Evolutionary conservation across 2,888 invertebrate species (phyloP), one percentile per base, ranked within the genome.

Genomic region (Drosophila melanosoma): DNA sequence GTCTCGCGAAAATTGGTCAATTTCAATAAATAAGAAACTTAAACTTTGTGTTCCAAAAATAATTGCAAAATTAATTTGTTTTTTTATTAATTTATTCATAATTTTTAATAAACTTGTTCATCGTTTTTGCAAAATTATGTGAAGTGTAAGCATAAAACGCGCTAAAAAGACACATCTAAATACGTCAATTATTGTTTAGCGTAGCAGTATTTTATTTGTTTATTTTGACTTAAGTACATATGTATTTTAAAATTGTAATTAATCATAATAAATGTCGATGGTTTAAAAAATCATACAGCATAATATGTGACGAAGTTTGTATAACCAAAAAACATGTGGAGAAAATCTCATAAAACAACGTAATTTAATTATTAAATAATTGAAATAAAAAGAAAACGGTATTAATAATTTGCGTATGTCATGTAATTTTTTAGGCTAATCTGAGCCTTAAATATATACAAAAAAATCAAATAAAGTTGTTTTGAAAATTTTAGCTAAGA

Each of bases 101-200:
- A 42, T 59, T 48, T 62, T 15, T 12, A 51, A 54, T 53, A n/a
- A 42, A 45, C 12, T 61, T 61, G 68, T 17, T 40, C 29, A 38
- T 33, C n/a, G 15, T 17, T 32, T 23, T 32, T 49, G 33, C 15
- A 6, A 17, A 17, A 51, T 10, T 11, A 33, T 36, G 69, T 62
- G 63, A 58, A 74, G 58, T 53, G 58, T 51, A 23, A 23, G 58
- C 61, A 51, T 32, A 42, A 75, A 59, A 52, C 62, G 69, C 70
- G 69, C 62, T 69, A 53, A 57, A 57, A 58, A 40, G 29, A 48
- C 23, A 70, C 35, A 62, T 17, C 36, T 33, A 38, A 57, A 64
- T 48, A 35, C 23, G n/a, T 51, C 45, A 69, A 60, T 64, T 42
- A 64, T 49, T 74, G 64, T 38, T 52, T 40, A 58, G 57, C 51